Evolutionary conservation across 2,797 vertebrate species (phyloP).

Genomic region (Pteronotus mesoamericanus): DNA sequence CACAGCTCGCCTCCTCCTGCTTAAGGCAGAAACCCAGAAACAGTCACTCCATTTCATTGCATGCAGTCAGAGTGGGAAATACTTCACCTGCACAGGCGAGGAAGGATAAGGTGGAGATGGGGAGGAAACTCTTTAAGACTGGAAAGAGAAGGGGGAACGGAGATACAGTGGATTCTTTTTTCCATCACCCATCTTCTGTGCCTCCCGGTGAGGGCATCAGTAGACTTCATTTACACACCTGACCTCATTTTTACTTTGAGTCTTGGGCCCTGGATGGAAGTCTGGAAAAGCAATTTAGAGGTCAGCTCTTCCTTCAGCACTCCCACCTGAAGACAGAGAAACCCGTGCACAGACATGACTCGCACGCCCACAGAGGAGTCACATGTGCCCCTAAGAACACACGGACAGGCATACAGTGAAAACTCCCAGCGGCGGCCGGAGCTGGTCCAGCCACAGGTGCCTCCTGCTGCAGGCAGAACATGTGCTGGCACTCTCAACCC

Average conservation of each 20-base stretch:
- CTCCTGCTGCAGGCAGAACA: conserved; percentile 1
- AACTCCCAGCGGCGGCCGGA: neutral
- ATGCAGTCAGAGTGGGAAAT: neutral
- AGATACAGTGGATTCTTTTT: rapidly evolving
- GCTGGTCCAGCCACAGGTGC: neutral
- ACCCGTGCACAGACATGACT: neutral
- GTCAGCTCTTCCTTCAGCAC: conserved; percentile 3
- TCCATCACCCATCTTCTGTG: neutral
- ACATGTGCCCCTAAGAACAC: conserved; percentile 59
- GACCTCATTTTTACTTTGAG: conserved; percentile 30
- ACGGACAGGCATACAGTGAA: conserved; percentile 6
- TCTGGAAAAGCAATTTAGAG: conserved; percentile 41
- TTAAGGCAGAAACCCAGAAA: neutral
- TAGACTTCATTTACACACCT: neutral
- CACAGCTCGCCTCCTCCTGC: neutral
- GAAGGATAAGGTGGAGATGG: neutral
- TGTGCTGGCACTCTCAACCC: neutral
- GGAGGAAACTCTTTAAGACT: neutral
- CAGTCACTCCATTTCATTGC: neutral
- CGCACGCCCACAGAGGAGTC: conserved; percentile 60
- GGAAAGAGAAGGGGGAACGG: neutral
- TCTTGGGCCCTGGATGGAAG: neutral
- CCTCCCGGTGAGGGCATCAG: neutral
- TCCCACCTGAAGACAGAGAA: neutral
- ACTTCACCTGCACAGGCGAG: neutral